Evolutionary conservation across 2,113 vertebrate species (phyloP), one percentile per base, ranked within the genome.

Genomic region (Salvelinus fontinalis): DNA sequence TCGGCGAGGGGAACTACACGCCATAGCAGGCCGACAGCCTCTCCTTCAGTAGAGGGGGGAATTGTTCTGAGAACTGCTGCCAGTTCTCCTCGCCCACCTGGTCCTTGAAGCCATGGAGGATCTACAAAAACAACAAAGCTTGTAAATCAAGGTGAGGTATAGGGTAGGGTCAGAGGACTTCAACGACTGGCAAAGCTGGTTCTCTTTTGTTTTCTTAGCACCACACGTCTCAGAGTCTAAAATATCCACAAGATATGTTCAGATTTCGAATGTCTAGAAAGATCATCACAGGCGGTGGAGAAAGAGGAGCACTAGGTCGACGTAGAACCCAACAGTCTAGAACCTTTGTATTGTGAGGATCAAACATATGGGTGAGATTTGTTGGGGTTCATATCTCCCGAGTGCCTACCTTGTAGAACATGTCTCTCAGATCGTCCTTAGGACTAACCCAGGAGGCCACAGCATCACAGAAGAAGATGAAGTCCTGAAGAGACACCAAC

Each of bases 381-480:
- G 22, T 24, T 66, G 22, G 4, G 24, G 64, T 65, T 27, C 12
- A 26, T 20, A 12, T 24, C 44, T 44, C 44, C 29, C 24, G 7
- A 22, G 0, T 4, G 39, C 89, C 88, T 73, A 96, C 96, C 95
- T 98, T 98, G 92, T 95, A 97, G 92, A 97, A 97, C 96, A 97
- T 97, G 87, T 97, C 96, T 79, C 96, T 92, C 80, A 98, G 89
- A 83, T 97, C 96, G 5, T 98, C 96, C 79, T 98, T 97, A 0
- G 96, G 96, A 88, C 85, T 97, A 75, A 98, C 94, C 96, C 96
- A 97, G 11, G 96, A 98, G n/a, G 96, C 96, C 86, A 98, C 96
- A 57, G 96, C 96, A 5, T 98, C 96, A 71, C 96, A 98, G 90
- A 98, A 98, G 92, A 98, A 97, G 85, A 98, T 98, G 84, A 98